Evolutionary conservation across 2,888 invertebrate species (phyloP).

Genomic region (Clanis bilineata): DNA sequence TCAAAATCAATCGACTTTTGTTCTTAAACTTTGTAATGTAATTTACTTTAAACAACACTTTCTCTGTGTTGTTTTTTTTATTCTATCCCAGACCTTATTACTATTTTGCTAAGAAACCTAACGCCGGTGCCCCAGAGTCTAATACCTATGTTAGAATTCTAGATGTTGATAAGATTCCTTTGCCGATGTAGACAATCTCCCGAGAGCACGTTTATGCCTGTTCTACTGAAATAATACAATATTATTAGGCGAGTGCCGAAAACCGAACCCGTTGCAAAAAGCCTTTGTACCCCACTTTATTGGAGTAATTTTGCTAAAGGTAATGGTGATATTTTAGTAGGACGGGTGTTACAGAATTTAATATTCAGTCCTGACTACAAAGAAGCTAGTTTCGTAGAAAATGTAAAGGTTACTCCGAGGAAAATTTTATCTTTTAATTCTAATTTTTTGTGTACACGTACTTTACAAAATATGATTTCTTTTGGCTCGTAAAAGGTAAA

Average conservation of each 20-base stretch:
- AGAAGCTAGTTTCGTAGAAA: background rate
- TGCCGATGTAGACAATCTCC: background rate
- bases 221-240: background rate
- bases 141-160: background rate
- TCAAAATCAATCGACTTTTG: background rate
- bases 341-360: background rate
- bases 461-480: background rate
- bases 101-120: constrained; percentile 1
- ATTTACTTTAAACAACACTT: background rate
- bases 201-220: background rate
- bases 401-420: background rate
- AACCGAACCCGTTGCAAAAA: background rate
- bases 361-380: background rate
- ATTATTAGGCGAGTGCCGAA: background rate
- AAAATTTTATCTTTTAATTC: background rate
- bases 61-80: background rate
- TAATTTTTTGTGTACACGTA: background rate
- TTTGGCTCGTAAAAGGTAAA: background rate
- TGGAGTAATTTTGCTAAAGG: background rate
- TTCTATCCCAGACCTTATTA: background rate
- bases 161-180: constrained; percentile 2
- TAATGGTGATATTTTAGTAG: background rate
- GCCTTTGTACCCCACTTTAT: background rate
- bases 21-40: background rate
- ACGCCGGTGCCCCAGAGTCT: constrained; percentile 1